These are phyloP conservation scores for Eudemis profundana DNA, from an alignment of 2,888 invertebrate species.

Conservation along the genomic window DNA sequence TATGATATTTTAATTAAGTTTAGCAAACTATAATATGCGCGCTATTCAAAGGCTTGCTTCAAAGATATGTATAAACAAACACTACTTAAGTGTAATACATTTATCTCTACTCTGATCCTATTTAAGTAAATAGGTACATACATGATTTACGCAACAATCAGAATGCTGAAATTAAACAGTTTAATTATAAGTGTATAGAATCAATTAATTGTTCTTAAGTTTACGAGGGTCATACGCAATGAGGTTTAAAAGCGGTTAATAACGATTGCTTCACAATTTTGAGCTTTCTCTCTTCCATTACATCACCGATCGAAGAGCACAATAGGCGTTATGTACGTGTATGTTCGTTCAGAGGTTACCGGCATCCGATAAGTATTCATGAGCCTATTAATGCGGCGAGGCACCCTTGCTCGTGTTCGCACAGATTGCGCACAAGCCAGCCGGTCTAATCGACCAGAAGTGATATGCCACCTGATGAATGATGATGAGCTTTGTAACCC, in stretches of 20 bases:
- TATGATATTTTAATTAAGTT: no score
- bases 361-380: slow-evolving; percentile 74
- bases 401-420: slow-evolving; percentile 58
- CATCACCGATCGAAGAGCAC: slow-evolving; percentile 39
- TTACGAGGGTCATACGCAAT: background rate
- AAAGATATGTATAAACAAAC: no score
- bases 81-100: no score
- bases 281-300: slow-evolving; percentile 39
- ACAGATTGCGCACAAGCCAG: slow-evolving; percentile 66
- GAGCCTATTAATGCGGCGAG: slow-evolving; percentile 75
- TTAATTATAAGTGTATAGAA: background rate
- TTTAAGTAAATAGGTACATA: no score
- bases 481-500: slow-evolving; percentile 60
- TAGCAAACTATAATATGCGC: no score
- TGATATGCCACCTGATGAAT: slow-evolving; percentile 73
- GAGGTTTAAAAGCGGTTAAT: slow-evolving; percentile 4
- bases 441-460: slow-evolving; percentile 76
- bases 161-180: background rate
- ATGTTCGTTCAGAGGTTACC: slow-evolving; percentile 47
- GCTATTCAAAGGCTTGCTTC: no score
- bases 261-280: slow-evolving; percentile 2
- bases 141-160: no score
- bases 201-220: background rate
- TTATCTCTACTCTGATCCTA: no score
- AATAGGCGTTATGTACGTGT: slow-evolving; percentile 38